These are phyloP conservation scores for Mizuhopecten yessoensis DNA, from an alignment of 1,140 invertebrate species.

Conservation along the genomic window DNA sequence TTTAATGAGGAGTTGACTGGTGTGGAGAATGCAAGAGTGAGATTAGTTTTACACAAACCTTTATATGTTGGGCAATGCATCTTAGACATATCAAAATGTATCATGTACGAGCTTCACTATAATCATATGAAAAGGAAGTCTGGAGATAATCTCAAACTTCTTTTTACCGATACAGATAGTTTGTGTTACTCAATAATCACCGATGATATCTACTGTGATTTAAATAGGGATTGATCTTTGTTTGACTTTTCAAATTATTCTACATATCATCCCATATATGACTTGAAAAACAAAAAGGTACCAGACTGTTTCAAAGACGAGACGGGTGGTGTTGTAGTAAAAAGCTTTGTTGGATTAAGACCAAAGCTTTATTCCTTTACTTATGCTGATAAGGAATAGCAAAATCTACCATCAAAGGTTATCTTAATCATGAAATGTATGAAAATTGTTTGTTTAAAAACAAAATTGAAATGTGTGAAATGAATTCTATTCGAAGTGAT, in stretches of 20 bases:
- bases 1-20: conserved; percentile 52
- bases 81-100: conserved; percentile 47
- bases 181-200: too few species aligned
- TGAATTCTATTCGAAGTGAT: not conserved
- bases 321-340: conserved; percentile 14
- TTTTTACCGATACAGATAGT: conserved; percentile 51
- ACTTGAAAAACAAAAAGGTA: conserved; percentile 44
- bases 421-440: not conserved
- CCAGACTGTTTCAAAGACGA: conserved; percentile 57
- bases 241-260: conserved; percentile 54
- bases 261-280: conserved; percentile 45
- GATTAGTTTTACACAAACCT: conserved; percentile 52
- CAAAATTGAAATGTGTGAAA: not conserved
- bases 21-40: not conserved
- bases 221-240: not conserved
- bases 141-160: not conserved
- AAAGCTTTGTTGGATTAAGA: conserved; percentile 51
- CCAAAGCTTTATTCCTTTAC: conserved; percentile 51
- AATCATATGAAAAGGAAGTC: not conserved
- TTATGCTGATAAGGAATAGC: not conserved
- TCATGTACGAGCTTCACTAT: conserved; percentile 53
- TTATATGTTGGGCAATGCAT: conserved; percentile 42
- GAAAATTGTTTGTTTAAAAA: not conserved
- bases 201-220: too few species aligned
- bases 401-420: not conserved